Percentiles rank a stretch among this genome's conserved stretches.
Conservation (phyloP, 2,888 invertebrate species). For the Oxyscelio sp. region DNA sequence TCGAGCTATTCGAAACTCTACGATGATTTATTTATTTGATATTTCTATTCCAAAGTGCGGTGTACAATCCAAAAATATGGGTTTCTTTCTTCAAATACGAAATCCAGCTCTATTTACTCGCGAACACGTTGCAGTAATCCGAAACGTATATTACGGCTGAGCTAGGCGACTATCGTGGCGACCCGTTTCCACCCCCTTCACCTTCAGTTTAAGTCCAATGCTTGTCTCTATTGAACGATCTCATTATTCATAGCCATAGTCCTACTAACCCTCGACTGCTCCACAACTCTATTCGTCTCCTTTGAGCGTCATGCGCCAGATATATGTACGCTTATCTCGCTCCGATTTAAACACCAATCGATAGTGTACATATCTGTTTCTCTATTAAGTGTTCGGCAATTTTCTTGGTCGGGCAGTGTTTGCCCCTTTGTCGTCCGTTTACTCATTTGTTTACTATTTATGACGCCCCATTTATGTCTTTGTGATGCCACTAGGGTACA, state of each 20-base stretch:
- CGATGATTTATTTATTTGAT: slow-evolving; percentile 32
- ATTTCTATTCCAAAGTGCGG: slow-evolving; percentile 11
- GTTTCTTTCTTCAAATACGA: slow-evolving; percentile 43
- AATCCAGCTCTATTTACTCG: slow-evolving; percentile 63
- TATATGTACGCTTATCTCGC: slow-evolving; percentile 61
- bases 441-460: slow-evolving; percentile 49
- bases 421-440: slow-evolving; percentile 35
- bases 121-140: slow-evolving; percentile 69
- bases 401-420: slow-evolving; percentile 20
- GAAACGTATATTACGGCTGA: slow-evolving; percentile 70
- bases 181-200: slow-evolving; percentile 37
- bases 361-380: slow-evolving; percentile 33
- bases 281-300: slow-evolving; percentile 55
- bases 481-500: slow-evolving; percentile 44
- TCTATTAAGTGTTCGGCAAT: slow-evolving; percentile 24
- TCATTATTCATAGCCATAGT: slow-evolving; percentile 76
- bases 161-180: slow-evolving; percentile 49
- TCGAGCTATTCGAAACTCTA: not conserved
- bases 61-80: slow-evolving; percentile 51
- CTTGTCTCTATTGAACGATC: slow-evolving; percentile 75
- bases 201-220: too few relatives aligned
- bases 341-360: slow-evolving; percentile 56
- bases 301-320: slow-evolving; percentile 62
- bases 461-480: slow-evolving; percentile 49
- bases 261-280: slow-evolving; percentile 62